Base-by-base conservation (phyloP, 1,140 invertebrate genomes). In the Saccostrea glomerata region DNA sequence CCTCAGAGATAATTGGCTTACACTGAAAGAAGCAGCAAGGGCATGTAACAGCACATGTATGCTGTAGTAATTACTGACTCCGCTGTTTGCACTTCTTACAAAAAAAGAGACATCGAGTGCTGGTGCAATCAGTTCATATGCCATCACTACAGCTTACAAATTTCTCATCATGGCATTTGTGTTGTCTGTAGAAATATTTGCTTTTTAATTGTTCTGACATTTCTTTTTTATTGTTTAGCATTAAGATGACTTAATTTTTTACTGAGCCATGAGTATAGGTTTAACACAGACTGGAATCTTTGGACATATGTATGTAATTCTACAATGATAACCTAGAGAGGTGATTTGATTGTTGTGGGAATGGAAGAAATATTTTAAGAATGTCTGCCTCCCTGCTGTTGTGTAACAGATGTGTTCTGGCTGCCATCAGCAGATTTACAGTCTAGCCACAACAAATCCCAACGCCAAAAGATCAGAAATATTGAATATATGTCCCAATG, bases 381-480 rank as follows among this genome's bases (percentile, higher is more conserved):
- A 77, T 77, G 70, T 25, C 25, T 36, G 70, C 70, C 25, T 36
- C 70, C 70, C 70, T 77, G 70, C 70, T 77, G 70, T 77, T 77
- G 70, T 77, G 70, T 25, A 77, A 77, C 70, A 77, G 70, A 77
- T 77, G 70, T 77, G 70, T 36, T 77, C 15, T 30, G 13, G 58
- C 30, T 36, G 25, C 70, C 25, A 77, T 77, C 70, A 36, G 25
- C 70, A 77, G 70, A 25, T 77, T 25, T 77, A 77, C 70, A 15
- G 70, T 36, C 70, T 77, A 77, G 70, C 25, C 25, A 77, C 23
- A 77, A 77, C 70, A 77, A 66, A 63, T n/a, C 60, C 17, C 60
- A 66, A 66, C 20, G 17, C 60, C 60, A 66, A 36, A 30, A 30
- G 70, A 77, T 36, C 25, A 77, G 17, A 63, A 20, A 20, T 17